A percentile compares a stretch with the other conserved stretches of the same genome.
Conservation (phyloP, 2,113 vertebrate species). For the Rhea pennata region DNA sequence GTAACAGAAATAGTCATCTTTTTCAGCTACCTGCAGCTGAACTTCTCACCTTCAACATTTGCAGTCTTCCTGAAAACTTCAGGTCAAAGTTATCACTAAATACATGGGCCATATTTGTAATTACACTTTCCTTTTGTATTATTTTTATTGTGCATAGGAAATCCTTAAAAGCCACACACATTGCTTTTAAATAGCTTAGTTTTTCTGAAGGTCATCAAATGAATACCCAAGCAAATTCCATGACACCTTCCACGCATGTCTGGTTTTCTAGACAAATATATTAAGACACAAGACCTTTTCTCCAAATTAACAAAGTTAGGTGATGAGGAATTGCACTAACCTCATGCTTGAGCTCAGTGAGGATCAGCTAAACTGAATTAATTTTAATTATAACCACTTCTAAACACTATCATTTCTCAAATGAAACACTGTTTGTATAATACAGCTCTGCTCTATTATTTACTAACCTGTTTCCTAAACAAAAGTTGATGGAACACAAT, state of each 20-base stretch:
- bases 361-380: conserved; percentile 23
- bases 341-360: background rate
- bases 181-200: background rate
- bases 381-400: conserved; percentile 5
- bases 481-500: background rate
- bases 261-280: conserved; percentile 6
- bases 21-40: background rate
- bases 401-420: rapidly evolving
- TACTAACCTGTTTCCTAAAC: background rate
- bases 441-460: background rate
- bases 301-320: background rate
- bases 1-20: background rate
- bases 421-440: background rate
- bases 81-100: background rate
- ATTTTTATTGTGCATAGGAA: background rate
- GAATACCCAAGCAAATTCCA: background rate
- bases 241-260: background rate
- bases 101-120: background rate
- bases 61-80: background rate
- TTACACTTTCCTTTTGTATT: background rate
- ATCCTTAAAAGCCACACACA: background rate
- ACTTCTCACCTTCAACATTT: background rate
- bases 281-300: background rate
- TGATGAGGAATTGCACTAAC: background rate
- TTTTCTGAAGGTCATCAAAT: conserved; percentile 13